Percentiles rank a stretch among this genome's conserved stretches.
These are phyloP conservation scores for Chalcis sispes DNA, from an alignment of 2,888 invertebrate species.

Conservation along the genomic window DNA sequence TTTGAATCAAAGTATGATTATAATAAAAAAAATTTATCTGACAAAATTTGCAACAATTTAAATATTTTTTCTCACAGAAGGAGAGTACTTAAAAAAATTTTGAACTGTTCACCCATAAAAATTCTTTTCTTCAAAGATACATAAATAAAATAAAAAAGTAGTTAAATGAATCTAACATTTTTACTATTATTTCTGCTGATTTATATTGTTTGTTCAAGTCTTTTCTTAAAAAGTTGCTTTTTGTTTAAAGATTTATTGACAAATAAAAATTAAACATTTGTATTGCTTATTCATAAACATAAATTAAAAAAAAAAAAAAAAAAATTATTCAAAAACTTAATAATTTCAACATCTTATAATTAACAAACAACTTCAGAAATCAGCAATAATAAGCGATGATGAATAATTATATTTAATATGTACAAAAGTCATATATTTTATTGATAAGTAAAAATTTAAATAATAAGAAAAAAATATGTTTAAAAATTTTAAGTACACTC, in stretches of 20 bases:
- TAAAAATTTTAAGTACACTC: constrained; percentile 35
- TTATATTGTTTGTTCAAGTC: constrained; percentile 43
- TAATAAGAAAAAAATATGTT: background rate
- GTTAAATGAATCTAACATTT: constrained; percentile 6
- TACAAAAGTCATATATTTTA: background rate
- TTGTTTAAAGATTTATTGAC: constrained; percentile 25
- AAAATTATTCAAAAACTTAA: constrained; percentile 5
- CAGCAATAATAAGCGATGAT: constrained; percentile 17
- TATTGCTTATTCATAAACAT: no score
- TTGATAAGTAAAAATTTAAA: constrained; percentile 8
- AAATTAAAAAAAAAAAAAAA: background rate
- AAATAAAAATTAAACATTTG: constrained; percentile 3
- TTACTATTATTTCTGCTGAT: constrained; percentile 35
- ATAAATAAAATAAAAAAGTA: no score
- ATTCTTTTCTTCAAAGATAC: background rate
- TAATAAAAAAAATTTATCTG: background rate
- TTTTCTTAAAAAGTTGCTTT: constrained; percentile 39
- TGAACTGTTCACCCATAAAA: background rate
- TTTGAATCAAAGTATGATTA: background rate
- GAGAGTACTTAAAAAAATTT: constrained; percentile 35
- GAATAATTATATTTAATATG: background rate
- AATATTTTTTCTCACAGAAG: background rate
- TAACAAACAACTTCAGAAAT: constrained; percentile 39
- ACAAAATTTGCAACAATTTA: constrained; percentile 20
- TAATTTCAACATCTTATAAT: background rate